Evolutionary conservation across 2,888 invertebrate species (phyloP).

Genomic region (Drosophila acutilabella): DNA sequence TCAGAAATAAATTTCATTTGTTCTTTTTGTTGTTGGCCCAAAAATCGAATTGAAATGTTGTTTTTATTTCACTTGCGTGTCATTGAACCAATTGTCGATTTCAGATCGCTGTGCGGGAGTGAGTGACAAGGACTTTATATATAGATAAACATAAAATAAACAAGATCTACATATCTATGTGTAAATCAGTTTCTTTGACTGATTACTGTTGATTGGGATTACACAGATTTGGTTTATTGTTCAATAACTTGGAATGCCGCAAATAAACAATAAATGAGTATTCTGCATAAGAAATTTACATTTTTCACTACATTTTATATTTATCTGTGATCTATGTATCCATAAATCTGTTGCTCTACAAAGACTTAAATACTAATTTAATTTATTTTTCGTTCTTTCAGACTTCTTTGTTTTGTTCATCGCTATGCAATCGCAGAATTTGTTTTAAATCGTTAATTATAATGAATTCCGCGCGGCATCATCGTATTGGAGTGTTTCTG

Average conservation of each 20-base stretch:
- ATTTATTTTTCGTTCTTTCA: slow-evolving; percentile 46
- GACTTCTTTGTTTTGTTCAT: slow-evolving; percentile 48
- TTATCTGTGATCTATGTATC: no score
- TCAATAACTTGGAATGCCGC: slow-evolving; percentile 19
- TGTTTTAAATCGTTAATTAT: slow-evolving; percentile 78
- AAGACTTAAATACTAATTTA: not conserved
- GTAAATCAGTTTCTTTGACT: slow-evolving; percentile 11
- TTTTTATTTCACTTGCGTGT: slow-evolving; percentile 44
- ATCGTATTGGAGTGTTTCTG: slow-evolving; percentile 85
- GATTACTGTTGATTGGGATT: slow-evolving; percentile 51
- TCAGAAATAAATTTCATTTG: slow-evolving; percentile 20
- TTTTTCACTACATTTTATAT: no score
- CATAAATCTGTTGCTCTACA: no score
- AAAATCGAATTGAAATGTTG: slow-evolving; percentile 46
- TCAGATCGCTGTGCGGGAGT: slow-evolving; percentile 23
- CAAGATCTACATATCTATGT: slow-evolving; percentile 2
- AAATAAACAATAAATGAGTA: not conserved
- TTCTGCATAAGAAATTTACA: no score
- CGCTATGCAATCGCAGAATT: slow-evolving; percentile 81
- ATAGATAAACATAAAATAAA: slow-evolving; percentile 5
- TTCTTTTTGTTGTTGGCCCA: slow-evolving; percentile 33
- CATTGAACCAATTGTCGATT: slow-evolving; percentile 64
- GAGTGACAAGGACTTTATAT: slow-evolving; percentile 46
- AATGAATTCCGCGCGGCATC: slow-evolving; percentile 85
- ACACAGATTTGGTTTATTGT: slow-evolving; percentile 34